Evolutionary conservation across 2,113 vertebrate species (phyloP).

Genomic region (Thinocorus orbignyianus): DNA sequence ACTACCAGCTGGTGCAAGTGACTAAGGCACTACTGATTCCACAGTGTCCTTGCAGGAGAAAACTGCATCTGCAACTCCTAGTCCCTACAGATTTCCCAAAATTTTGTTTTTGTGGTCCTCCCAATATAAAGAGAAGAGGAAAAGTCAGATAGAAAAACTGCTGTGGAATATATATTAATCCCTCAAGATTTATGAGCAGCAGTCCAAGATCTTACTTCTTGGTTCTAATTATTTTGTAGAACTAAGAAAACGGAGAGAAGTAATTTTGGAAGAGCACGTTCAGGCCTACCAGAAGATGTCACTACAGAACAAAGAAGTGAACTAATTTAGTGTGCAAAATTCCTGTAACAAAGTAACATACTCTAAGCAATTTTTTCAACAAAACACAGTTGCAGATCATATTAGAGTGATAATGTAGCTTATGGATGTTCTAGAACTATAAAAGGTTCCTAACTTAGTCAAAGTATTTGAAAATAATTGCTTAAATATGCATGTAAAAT

Average conservation of each 20-base stretch:
- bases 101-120: not conserved
- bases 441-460: not conserved
- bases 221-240: not conserved
- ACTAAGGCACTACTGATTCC: not conserved
- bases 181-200: not conserved
- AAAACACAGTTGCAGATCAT: not conserved
- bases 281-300: slow-evolving; percentile 48
- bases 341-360: not conserved
- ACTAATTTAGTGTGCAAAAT: not conserved
- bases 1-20: not conserved
- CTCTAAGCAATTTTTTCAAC: not conserved
- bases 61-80: not conserved
- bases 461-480: not conserved
- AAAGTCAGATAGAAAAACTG: not conserved
- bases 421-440: not conserved
- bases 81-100: not conserved
- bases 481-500: not conserved
- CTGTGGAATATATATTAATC: not conserved
- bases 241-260: not conserved
- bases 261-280: not conserved
- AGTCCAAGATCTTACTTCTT: not conserved
- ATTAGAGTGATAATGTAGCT: not conserved
- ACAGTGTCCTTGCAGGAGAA: not conserved
- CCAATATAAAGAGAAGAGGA: not conserved
- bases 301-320: not conserved